Conservation (phyloP, 2,797 vertebrate genomes). For the Holocentrus rufus region DNA sequence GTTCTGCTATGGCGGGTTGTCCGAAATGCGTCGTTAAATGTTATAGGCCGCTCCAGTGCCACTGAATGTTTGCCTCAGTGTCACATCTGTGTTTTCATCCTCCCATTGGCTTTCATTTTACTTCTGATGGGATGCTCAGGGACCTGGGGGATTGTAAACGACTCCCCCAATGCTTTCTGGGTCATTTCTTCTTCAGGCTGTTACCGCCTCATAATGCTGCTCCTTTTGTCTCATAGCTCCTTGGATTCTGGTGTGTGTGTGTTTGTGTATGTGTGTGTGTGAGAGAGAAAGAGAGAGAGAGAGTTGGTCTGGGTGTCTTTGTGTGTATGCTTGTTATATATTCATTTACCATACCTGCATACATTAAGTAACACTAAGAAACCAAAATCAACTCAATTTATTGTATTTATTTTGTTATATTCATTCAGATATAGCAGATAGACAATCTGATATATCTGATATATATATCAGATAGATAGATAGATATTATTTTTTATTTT, state of each 20-base stretch:
- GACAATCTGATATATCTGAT: no score
- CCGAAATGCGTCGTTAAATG: constrained; percentile 1
- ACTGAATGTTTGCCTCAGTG: constrained; percentile 25
- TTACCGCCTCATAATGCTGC: constrained; percentile 43
- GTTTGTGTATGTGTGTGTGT: constrained; percentile 3
- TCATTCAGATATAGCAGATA: no score
- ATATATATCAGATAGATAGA: no score
- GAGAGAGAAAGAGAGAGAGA: no score
- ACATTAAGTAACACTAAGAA: no score
- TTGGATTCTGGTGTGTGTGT: constrained; percentile 6
- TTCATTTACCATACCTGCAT: not conserved
- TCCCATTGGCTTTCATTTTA: constrained; percentile 40
- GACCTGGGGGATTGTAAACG: constrained; percentile 50
- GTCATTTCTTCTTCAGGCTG: constrained; percentile 45
- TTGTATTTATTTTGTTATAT: no score
- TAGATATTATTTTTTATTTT: no score
- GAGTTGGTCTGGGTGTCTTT: no score
- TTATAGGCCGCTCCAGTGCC: constrained; percentile 25
- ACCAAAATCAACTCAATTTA: no score
- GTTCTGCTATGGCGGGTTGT: not conserved
- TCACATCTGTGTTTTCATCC: constrained; percentile 49
- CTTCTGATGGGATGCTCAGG: constrained; percentile 36
- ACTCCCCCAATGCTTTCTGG: constrained; percentile 40
- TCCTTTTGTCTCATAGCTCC: constrained; percentile 40
- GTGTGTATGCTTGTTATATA: not conserved